Percentiles rank a stretch among this genome's conserved stretches.
Evolutionary conservation across 2,797 vertebrate species (phyloP).

Genomic region (Chelon auratus): DNA sequence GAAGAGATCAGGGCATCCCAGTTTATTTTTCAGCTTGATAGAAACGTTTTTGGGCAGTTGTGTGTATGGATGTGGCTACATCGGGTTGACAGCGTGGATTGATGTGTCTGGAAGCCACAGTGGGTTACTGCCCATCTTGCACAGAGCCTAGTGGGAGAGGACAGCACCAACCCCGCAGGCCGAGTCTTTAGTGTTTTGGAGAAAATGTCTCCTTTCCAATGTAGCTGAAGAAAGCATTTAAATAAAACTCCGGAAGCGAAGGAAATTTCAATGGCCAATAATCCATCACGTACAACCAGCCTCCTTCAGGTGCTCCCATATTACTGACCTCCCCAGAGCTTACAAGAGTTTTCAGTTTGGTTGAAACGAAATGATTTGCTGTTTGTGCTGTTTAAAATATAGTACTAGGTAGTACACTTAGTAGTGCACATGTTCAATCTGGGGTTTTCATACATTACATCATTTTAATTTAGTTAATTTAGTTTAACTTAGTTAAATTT

Average conservation of each 20-base stretch:
- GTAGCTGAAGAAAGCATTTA: background rate
- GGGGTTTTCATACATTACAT: too few species aligned
- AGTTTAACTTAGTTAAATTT: too few species aligned
- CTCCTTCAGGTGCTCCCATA: background rate
- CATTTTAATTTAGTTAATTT: too few species aligned
- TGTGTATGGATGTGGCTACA: background rate
- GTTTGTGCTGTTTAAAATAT: too few species aligned
- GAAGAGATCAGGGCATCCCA: background rate
- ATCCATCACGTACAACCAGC: slow-evolving; percentile 24
- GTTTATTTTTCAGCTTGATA: slow-evolving; percentile 3
- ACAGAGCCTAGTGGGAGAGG: background rate
- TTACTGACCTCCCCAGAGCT: background rate
- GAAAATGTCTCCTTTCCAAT: slow-evolving; percentile 4
- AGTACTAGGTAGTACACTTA: too few species aligned
- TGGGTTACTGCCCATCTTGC: slow-evolving; percentile 4
- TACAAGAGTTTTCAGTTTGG: background rate
- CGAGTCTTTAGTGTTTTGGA: background rate
- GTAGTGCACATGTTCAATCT: too few species aligned
- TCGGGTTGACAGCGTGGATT: background rate
- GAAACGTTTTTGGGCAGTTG: background rate
- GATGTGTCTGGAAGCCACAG: background rate
- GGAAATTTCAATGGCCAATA: slow-evolving; percentile 3
- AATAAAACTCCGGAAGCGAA: slow-evolving; percentile 3
- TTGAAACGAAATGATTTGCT: background rate
- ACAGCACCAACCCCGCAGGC: background rate